A percentile compares a stretch with the other conserved stretches of the same genome.
phyloP scores from a whole-genome alignment of 1,140 invertebrate species.

The silkworm (Bombyx mori) region DNA sequence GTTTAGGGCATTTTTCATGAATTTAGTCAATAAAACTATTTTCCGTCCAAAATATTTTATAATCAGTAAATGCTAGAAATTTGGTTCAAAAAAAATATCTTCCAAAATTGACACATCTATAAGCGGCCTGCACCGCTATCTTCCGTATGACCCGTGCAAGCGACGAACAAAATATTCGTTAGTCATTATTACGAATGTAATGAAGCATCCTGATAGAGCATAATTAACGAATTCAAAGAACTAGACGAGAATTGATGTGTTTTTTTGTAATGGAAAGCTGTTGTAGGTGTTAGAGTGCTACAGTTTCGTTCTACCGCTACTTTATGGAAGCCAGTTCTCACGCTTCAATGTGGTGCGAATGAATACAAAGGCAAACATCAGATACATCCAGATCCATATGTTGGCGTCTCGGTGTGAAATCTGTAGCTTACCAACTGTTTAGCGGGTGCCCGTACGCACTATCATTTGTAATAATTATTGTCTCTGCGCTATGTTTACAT shows the following conservation, averaged over 20 bases:
- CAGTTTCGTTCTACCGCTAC: conserved; percentile 57
- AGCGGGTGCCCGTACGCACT: conserved; percentile 58
- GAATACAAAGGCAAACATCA: conserved; percentile 65
- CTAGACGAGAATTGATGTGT: conserved; percentile 7
- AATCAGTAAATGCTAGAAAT: no score
- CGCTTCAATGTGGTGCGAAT: conserved; percentile 61
- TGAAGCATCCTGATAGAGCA: conserved; percentile 23
- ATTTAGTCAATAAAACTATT: no score
- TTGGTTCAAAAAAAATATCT: no score
- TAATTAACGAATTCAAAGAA: conserved; percentile 42
- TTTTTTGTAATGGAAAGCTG: conserved; percentile 10
- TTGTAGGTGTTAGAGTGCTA: conserved; percentile 52
- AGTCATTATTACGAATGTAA: conserved; percentile 3
- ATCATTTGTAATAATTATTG: conserved; percentile 71
- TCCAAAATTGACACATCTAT: no score
- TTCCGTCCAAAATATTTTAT: no score
- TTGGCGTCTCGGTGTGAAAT: conserved; percentile 68
- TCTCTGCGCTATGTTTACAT: conserved; percentile 62
- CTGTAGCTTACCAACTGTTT: conserved; percentile 69
- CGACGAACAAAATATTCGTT: background rate
- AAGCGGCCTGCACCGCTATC: no score
- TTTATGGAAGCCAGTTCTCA: conserved; percentile 56
- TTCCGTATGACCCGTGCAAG: no score
- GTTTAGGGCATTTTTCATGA: no score
- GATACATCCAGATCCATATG: conserved; percentile 69